These are phyloP conservation scores for Hydrotaea diabolus DNA, from an alignment of 2,888 invertebrate species.

Conservation along the genomic window DNA sequence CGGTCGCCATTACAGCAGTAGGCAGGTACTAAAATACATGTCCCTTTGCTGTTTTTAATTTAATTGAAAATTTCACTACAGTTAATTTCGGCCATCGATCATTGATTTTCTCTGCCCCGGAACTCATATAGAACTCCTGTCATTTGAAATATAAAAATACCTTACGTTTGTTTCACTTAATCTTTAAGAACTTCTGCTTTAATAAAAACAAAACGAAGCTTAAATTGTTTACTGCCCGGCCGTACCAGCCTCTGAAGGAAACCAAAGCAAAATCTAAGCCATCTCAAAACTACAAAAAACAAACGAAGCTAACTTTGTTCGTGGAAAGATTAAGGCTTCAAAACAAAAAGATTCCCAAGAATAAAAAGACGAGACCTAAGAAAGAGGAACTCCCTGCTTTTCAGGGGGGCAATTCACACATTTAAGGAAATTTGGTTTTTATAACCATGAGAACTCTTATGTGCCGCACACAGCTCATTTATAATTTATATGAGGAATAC, in stretches of 20 bases:
- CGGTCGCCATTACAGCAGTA: no score
- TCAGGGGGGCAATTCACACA: slow-evolving; percentile 44
- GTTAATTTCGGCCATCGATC: no score
- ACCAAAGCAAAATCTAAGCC: neutral
- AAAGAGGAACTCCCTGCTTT: neutral
- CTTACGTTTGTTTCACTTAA: no score
- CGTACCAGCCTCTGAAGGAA: neutral
- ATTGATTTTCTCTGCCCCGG: no score
- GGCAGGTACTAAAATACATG: no score
- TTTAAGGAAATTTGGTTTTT: slow-evolving; percentile 41
- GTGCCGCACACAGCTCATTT: slow-evolving; percentile 61
- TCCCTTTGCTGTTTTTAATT: no score
- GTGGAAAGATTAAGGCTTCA: neutral
- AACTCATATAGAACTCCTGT: no score
- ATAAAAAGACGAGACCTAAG: neutral
- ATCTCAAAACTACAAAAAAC: neutral
- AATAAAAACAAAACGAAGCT: neutral
- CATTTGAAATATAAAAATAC: no score
- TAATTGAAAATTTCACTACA: no score
- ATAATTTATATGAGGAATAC: slow-evolving; percentile 64
- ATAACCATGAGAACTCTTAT: slow-evolving; percentile 48
- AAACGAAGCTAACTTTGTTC: neutral
- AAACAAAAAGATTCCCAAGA: neutral
- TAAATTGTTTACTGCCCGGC: neutral
- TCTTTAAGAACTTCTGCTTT: no score